Conservation (phyloP, 2,113 vertebrate genomes). For the Sardina pilchardus region DNA sequence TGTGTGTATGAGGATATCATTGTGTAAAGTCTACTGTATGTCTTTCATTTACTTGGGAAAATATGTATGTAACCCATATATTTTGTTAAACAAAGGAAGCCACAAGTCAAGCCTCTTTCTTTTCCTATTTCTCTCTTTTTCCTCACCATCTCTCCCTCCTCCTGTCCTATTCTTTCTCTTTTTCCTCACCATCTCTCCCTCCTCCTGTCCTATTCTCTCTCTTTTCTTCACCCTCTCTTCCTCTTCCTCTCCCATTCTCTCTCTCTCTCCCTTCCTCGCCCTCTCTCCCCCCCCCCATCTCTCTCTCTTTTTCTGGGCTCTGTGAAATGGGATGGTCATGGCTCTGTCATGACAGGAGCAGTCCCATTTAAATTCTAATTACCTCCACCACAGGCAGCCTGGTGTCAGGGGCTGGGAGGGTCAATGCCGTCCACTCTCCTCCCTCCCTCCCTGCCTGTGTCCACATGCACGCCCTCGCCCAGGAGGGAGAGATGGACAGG, state of each 20-base stretch:
- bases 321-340: constrained; percentile 25
- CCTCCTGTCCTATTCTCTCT: not conserved
- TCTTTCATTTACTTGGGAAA: not conserved
- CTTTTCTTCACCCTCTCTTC: not conserved
- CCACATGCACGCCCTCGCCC: not conserved
- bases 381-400: constrained; percentile 52
- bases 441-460: not conserved
- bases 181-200: not conserved
- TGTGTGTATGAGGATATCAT: constrained; percentile 14
- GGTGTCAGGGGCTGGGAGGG: constrained; percentile 29
- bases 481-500: constrained; percentile 40
- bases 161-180: not conserved
- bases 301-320: not conserved
- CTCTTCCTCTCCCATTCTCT: not conserved
- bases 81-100: not conserved
- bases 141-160: not conserved
- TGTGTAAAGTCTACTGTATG: not conserved
- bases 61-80: not conserved
- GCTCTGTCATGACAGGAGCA: constrained; percentile 47
- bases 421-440: not conserved
- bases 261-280: not conserved
- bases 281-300: not conserved
- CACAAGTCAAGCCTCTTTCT: not conserved
- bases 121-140: not conserved
- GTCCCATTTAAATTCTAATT: constrained; percentile 61